Evolutionary conservation across 2,888 invertebrate species (phyloP), one percentile per base, ranked within the genome.

Genomic region (Zelleria hepariella): DNA sequence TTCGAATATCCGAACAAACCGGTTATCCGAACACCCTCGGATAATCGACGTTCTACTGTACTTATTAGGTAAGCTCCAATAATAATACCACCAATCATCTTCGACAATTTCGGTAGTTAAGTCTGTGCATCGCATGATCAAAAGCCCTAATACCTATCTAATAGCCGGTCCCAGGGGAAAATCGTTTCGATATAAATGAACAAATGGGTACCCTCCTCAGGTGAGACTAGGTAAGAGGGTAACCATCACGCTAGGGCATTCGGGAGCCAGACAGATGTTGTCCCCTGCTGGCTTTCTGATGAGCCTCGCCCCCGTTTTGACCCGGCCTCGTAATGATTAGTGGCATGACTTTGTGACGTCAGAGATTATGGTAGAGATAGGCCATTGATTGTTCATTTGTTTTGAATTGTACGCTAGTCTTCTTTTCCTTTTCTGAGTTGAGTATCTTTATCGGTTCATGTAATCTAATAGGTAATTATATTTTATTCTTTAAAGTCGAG

Each of bases 281-380:
- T 73, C 86, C 86, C 89, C 89, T 68, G 84, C 74, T 55, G 87
- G 59, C 86, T 73, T 73, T 67, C 71, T 82, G 85, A 86, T 86
- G 80, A 82, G 71, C 69, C 66, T 60, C 60, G 63, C 67, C 77
- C 75, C 73, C 67, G 32, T 18, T 42, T n/a, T 65, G 65, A 64
- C 67, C 66, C 64, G 66, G 65, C 48, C 69, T 69, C 65, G 71
- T 79, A 77, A 78, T 77, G 69, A 69, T 75, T 71, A 70, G 69
- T 71, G 68, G 67, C 68, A 68, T 70, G 68, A 71, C 73, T 75
- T 72, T 68, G 32, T 32, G 55, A 55, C 55, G 20, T 21, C 51
- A 23, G 10, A 27, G 2, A 20, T 27, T 15, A 27, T 26, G 32
- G 27, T 32, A 32, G 6, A 57, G 32, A 60, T 55, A 59, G 61